Conservation (phyloP, 2,113 vertebrate species). For the Labrus mixtus region DNA sequence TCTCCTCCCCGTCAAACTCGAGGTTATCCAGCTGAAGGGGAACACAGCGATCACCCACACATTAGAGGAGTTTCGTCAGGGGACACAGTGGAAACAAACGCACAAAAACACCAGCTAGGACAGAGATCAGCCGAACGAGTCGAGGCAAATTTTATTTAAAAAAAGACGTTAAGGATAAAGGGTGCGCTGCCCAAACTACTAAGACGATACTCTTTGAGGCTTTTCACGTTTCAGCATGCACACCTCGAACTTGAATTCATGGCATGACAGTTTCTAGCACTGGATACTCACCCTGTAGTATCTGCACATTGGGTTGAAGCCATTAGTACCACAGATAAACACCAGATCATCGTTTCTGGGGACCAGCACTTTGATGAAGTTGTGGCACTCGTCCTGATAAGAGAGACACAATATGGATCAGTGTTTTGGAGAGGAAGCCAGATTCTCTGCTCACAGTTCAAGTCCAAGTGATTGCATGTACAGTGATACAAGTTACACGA, state of each 20-base stretch:
- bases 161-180: not conserved
- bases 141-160: not conserved
- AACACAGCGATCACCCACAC: slow-evolving; percentile 73
- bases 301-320: slow-evolving; percentile 98
- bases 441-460: not conserved
- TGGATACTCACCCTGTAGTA: slow-evolving; percentile 92
- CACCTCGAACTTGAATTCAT: too few relatives aligned
- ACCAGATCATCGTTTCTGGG: slow-evolving; percentile 97
- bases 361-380: slow-evolving; percentile 99
- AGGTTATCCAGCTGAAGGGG: slow-evolving; percentile 94
- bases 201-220: not conserved
- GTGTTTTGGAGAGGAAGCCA: slow-evolving; percentile 10
- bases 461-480: not conserved
- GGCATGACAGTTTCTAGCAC: not conserved
- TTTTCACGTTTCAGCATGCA: too few relatives aligned
- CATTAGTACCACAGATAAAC: slow-evolving; percentile 98
- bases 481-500: not conserved
- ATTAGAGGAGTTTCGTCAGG: slow-evolving; percentile 35
- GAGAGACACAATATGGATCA: not conserved
- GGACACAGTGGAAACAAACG: slow-evolving; percentile 9
- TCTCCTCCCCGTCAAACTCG: slow-evolving; percentile 98
- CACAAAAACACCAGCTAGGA: not conserved
- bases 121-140: slow-evolving; percentile 13
- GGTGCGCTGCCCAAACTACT: not conserved
- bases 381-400: slow-evolving; percentile 97